Conservation (phyloP, 2,888 invertebrate species). For the Cosmorhoe ocellata region DNA sequence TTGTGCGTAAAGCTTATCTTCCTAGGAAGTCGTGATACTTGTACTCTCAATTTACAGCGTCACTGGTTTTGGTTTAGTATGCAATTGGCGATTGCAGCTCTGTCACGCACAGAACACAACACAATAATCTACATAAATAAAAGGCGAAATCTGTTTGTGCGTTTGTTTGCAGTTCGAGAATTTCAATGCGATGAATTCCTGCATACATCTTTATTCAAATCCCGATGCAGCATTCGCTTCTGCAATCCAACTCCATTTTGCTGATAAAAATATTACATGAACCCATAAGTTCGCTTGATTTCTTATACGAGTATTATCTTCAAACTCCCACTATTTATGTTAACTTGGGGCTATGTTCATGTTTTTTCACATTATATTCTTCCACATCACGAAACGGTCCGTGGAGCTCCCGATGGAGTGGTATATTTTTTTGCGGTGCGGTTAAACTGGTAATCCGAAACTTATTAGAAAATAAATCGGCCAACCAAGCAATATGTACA, state of each 20-base stretch:
- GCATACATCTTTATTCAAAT: conserved; percentile 19
- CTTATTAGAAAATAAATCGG: not conserved
- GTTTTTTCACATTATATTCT: no score
- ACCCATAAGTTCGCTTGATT: conserved; percentile 1
- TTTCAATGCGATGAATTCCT: conserved; percentile 34
- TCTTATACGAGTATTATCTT: not conserved
- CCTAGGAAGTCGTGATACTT: conserved; percentile 6
- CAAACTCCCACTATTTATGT: no score
- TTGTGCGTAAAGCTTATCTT: conserved; percentile 1
- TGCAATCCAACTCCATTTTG: conserved; percentile 6
- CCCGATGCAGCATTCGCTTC: conserved; percentile 9
- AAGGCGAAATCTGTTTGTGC: conserved; percentile 41
- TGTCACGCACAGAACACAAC: conserved; percentile 29
- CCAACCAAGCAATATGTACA: no score
- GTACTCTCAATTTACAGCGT: not conserved
- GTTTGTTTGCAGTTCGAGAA: conserved; percentile 30
- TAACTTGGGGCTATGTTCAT: no score
- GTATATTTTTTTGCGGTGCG: no score
- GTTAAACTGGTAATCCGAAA: not conserved
- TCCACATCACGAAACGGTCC: no score
- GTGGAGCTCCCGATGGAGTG: no score
- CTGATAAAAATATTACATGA: conserved; percentile 1
- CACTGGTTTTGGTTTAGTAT: conserved; percentile 23
- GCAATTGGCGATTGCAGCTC: conserved; percentile 23
- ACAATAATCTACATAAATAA: conserved; percentile 40